Evolutionary conservation across 2,888 invertebrate genomes (phyloP).

Genomic region (Dione vanillae): DNA sequence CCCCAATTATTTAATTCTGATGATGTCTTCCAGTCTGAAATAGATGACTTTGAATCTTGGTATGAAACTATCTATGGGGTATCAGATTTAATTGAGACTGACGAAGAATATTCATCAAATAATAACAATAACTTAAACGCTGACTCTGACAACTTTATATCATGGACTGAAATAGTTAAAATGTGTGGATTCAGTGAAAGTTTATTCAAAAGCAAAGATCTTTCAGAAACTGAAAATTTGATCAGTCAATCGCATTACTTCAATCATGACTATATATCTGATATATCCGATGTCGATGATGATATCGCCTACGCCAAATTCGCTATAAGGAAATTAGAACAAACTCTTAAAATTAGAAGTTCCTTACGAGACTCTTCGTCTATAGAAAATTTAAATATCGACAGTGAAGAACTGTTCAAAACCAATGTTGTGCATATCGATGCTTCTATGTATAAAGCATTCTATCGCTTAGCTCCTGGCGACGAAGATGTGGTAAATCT

Average conservation of each 20-base stretch:
- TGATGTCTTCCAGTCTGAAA: slow-evolving; percentile 54
- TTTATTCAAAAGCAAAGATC: slow-evolving; percentile 56
- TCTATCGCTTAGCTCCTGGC: slow-evolving; percentile 68
- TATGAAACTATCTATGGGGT: slow-evolving; percentile 73
- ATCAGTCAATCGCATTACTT: slow-evolving; percentile 62
- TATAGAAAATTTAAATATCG: slow-evolving; percentile 61
- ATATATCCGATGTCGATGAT: slow-evolving; percentile 57
- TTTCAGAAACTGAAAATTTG: slow-evolving; percentile 57
- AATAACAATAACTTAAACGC: slow-evolving; percentile 42
- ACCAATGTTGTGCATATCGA: slow-evolving; percentile 50
- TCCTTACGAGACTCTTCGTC: slow-evolving; percentile 73
- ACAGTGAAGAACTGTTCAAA: slow-evolving; percentile 49
- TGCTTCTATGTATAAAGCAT: slow-evolving; percentile 54
- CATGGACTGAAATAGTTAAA: slow-evolving; percentile 71
- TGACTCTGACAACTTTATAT: slow-evolving; percentile 54
- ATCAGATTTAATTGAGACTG: slow-evolving; percentile 56
- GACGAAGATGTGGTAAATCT: slow-evolving; percentile 66
- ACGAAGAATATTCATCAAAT: slow-evolving; percentile 42
- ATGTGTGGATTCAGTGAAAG: slow-evolving; percentile 60
- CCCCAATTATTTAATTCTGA: slow-evolving; percentile 59
- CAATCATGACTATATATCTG: slow-evolving; percentile 53
- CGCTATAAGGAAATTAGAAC: slow-evolving; percentile 69
- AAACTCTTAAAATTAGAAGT: slow-evolving; percentile 61
- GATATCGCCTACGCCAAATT: slow-evolving; percentile 68
- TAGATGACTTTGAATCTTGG: slow-evolving; percentile 62